Evolutionary conservation across 92 coral and sea anemone species (phyloP).

Genomic region (Actinostola sp.): DNA sequence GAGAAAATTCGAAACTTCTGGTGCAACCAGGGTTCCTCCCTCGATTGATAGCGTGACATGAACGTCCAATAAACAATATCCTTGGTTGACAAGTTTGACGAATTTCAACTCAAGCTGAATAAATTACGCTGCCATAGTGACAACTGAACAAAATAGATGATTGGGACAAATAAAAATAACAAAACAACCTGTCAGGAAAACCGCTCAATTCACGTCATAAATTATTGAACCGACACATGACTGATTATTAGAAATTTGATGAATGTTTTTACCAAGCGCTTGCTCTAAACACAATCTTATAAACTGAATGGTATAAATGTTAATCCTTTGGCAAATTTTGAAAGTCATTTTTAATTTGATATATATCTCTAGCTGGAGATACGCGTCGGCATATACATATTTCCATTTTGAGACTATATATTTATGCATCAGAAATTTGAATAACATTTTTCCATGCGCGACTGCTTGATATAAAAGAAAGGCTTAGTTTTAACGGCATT

Average conservation of each 20-base stretch:
- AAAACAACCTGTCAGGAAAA: slow-evolving; percentile 19
- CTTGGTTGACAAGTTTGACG: slow-evolving; percentile 5
- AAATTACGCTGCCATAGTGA: slow-evolving; percentile 1
- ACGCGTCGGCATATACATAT: no score
- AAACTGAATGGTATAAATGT: background rate
- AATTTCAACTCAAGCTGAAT: background rate
- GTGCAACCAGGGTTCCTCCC: background rate
- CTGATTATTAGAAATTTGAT: slow-evolving; percentile 3
- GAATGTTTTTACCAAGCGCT: slow-evolving; percentile 1
- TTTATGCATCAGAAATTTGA: no score
- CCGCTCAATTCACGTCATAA: slow-evolving; percentile 2
- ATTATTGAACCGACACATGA: slow-evolving; percentile 5
- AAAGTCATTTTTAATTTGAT: no score
- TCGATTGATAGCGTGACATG: slow-evolving; percentile 5
- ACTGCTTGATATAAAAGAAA: no score
- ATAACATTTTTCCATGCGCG: no score
- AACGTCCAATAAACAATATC: background rate
- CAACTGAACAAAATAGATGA: background rate
- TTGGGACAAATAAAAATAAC: background rate
- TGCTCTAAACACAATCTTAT: no score
- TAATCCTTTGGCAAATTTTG: background rate
- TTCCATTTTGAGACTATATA: no score
- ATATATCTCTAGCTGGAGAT: no score
- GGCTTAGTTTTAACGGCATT: no score
- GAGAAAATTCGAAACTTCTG: slow-evolving; percentile 1